Evolutionary conservation across 2,797 vertebrate species (phyloP).

Genomic region (Peromyscus nudipes): DNA sequence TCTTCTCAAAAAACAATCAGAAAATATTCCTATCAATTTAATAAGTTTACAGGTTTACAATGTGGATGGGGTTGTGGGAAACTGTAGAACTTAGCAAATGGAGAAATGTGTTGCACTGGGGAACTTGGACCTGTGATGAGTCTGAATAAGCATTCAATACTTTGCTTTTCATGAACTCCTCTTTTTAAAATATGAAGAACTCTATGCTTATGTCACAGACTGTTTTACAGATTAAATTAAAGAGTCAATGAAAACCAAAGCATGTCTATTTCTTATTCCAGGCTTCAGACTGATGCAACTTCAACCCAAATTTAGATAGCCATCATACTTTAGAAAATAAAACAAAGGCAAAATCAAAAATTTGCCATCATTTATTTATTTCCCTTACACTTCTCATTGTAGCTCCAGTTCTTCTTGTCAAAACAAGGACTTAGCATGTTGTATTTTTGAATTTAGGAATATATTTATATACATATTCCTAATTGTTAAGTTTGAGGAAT

Average conservation of each 20-base stretch:
- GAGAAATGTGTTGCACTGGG: not conserved
- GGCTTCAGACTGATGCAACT: not conserved
- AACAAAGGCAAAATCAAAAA: not conserved
- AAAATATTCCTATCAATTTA: not conserved
- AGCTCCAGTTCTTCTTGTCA: not conserved
- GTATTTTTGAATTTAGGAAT: not conserved
- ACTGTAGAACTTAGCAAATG: not conserved
- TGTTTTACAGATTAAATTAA: slow-evolving; percentile 40
- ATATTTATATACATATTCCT: not conserved
- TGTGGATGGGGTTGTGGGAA: not conserved
- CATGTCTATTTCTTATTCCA: not conserved
- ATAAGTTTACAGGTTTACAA: not conserved
- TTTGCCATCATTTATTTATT: not conserved
- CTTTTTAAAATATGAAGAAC: not conserved
- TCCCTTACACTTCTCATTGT: not conserved
- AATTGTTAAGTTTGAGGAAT: slow-evolving; percentile 63
- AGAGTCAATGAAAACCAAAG: not conserved
- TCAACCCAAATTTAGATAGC: not conserved
- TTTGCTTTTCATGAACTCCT: not conserved
- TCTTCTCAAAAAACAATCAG: not conserved
- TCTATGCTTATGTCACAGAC: not conserved
- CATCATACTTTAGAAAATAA: not conserved
- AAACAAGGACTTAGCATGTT: not conserved
- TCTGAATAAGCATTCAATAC: not conserved
- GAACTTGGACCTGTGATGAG: not conserved